Evolutionary conservation across 2,113 vertebrate species (phyloP).

Genomic region (Pogonocichla stellata): DNA sequence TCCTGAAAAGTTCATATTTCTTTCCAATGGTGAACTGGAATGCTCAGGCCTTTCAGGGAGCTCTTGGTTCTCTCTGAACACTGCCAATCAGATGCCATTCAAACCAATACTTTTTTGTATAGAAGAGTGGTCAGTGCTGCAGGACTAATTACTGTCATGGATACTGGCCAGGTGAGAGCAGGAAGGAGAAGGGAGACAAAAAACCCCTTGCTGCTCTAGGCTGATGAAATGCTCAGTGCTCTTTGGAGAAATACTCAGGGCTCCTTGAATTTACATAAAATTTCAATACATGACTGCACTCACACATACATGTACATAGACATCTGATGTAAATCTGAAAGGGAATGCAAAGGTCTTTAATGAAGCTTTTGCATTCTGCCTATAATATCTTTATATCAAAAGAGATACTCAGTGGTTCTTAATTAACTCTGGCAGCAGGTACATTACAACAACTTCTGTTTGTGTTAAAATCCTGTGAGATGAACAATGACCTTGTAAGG

Average conservation of each 20-base stretch:
- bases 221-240: background rate
- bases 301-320: background rate
- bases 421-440: background rate
- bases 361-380: background rate
- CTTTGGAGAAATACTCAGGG: background rate
- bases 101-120: background rate
- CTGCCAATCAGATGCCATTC: constrained; percentile 29
- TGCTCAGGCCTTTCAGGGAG: background rate
- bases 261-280: background rate
- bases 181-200: background rate
- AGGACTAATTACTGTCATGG: background rate
- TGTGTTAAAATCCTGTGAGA: background rate
- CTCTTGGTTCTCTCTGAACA: background rate
- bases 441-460: background rate
- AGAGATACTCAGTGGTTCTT: background rate
- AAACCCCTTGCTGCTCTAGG: background rate
- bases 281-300: background rate
- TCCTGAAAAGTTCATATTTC: background rate
- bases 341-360: background rate
- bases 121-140: background rate
- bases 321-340: background rate
- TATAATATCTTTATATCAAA: background rate
- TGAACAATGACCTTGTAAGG: background rate
- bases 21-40: background rate
- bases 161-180: background rate